phyloP scores from a whole-genome alignment of 53 echinoderm and acorn worm species.

The Astropecten irregularis region DNA sequence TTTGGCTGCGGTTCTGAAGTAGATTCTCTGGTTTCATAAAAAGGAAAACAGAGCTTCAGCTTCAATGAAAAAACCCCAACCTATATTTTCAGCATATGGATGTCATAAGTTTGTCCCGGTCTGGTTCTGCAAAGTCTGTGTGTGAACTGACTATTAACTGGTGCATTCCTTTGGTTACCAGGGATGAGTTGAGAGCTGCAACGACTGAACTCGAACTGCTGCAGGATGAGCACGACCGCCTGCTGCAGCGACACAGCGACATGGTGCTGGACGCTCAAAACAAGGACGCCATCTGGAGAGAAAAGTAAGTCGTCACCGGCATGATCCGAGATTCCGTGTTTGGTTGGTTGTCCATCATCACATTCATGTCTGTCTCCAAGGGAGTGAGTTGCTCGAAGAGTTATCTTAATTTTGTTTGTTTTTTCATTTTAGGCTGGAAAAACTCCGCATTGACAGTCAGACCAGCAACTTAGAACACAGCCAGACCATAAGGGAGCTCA shows the following conservation, averaged over 20 bases:
- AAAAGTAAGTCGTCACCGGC: conserved; percentile 61
- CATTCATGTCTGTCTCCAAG: no score
- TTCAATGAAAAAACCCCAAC: no score
- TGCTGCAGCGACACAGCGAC: conserved; percentile 86
- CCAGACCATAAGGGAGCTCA: conserved; percentile 84
- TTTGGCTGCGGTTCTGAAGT: no score
- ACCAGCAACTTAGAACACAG: conserved; percentile 74
- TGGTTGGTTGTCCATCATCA: not conserved
- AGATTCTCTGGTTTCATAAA: no score
- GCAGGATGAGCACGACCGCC: conserved; percentile 93
- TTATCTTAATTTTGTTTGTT: no score
- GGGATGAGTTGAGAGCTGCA: conserved; percentile 71
- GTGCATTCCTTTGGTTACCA: no score
- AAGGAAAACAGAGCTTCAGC: no score
- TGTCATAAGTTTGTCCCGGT: not conserved
- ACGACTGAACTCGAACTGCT: conserved; percentile 75
- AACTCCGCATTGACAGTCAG: conserved; percentile 82
- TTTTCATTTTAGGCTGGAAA: conserved; percentile 68
- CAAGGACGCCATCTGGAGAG: conserved; percentile 80
- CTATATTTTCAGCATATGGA: no score
- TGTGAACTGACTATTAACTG: no score
- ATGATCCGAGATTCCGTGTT: not conserved
- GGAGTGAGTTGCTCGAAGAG: no score
- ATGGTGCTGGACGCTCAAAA: conserved; percentile 82
- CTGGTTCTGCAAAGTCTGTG: no score